These are phyloP conservation scores for Pedetes capensis DNA, from an alignment of 2,113 vertebrate species.

Conservation along the genomic window DNA sequence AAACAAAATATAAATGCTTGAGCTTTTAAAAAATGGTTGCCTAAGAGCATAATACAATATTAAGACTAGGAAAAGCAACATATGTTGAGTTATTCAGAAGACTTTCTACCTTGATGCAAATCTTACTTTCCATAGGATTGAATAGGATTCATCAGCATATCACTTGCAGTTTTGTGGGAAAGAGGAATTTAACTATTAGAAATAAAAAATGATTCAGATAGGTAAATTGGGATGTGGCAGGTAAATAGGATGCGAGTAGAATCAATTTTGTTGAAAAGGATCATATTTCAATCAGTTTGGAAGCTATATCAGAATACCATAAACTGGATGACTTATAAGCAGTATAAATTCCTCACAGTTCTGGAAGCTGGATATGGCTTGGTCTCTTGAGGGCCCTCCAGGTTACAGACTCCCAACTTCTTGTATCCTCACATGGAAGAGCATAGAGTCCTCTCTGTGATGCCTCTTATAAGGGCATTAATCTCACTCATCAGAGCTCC, in stretches of 20 bases:
- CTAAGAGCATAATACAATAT: background rate
- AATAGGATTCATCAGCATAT: background rate
- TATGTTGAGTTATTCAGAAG: background rate
- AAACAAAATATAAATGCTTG: background rate
- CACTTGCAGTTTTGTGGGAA: background rate
- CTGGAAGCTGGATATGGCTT: background rate
- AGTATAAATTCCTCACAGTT: background rate
- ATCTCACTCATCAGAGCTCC: background rate
- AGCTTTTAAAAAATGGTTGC: background rate
- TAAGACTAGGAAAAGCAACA: background rate
- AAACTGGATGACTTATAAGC: too few species aligned
- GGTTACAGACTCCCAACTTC: too few species aligned
- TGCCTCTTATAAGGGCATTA: too few species aligned
- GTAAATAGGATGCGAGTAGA: background rate
- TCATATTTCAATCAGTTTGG: background rate
- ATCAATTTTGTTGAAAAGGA: background rate
- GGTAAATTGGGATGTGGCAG: background rate
- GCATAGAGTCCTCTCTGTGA: background rate
- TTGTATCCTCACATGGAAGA: background rate
- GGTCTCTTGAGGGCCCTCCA: background rate
- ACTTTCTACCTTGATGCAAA: background rate
- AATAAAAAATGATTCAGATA: background rate
- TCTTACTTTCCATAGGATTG: background rate
- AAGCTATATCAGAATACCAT: background rate
- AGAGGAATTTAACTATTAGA: background rate